A percentile compares a stretch with the other conserved stretches of the same genome.
These are phyloP conservation scores for Diarsia brunnea DNA, from an alignment of 2,888 invertebrate genomes.

Conservation along the genomic window DNA sequence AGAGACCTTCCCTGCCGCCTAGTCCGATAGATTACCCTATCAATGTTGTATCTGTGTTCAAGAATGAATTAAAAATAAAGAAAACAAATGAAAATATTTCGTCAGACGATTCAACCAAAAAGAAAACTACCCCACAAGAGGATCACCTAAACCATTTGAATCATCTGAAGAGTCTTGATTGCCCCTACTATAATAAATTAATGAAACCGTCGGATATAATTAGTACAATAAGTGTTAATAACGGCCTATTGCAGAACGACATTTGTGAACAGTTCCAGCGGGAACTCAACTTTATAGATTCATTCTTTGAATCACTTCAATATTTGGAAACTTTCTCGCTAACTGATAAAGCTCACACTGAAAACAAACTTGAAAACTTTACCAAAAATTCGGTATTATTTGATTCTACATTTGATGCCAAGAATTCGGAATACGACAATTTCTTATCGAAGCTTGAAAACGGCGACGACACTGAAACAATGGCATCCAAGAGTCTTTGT, in stretches of 20 bases:
- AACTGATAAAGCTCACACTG: conserved; percentile 77
- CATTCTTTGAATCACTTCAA: conserved; percentile 87
- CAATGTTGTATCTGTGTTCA: conserved; percentile 84
- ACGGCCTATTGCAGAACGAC: conserved; percentile 79
- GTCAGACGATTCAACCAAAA: conserved; percentile 63
- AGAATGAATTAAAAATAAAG: conserved; percentile 76
- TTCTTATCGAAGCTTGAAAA: conserved; percentile 83
- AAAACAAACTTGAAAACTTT: conserved; percentile 77
- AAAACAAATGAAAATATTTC: conserved; percentile 51
- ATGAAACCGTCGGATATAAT: conserved; percentile 88
- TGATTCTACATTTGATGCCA: conserved; percentile 75
- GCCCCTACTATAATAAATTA: conserved; percentile 82
- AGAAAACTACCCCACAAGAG: conserved; percentile 61
- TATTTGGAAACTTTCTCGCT: conserved; percentile 85
- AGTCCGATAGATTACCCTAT: conserved; percentile 82
- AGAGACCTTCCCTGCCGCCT: conserved; percentile 72
- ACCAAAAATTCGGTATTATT: conserved; percentile 69
- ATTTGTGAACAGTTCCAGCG: conserved; percentile 86
- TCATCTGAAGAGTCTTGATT: conserved; percentile 77
- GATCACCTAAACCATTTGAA: conserved; percentile 71
- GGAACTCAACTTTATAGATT: conserved; percentile 88
- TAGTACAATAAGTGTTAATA: conserved; percentile 83
- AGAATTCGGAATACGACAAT: conserved; percentile 78
- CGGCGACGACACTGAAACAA: conserved; percentile 85
- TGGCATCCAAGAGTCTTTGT: conserved; percentile 89